Conservation (phyloP, 1,140 invertebrate genomes). For the Pachyrhynchus sulphureomaculatus region DNA sequence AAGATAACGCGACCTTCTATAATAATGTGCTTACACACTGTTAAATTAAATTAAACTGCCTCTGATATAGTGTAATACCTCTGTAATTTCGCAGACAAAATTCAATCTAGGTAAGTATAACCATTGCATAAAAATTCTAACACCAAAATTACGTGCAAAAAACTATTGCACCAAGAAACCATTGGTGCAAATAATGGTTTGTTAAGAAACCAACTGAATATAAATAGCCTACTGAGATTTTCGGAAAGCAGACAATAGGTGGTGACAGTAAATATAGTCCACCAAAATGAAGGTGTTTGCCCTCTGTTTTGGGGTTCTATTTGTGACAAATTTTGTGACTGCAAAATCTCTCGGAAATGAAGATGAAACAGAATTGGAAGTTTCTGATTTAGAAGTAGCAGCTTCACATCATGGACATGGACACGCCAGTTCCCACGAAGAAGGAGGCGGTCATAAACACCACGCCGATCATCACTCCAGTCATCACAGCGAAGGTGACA, state of each 20-base stretch:
- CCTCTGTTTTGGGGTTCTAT: slow-evolving; percentile 39
- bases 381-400: slow-evolving; percentile 12
- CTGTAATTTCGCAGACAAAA: slow-evolving; percentile 5
- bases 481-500: slow-evolving; percentile 66
- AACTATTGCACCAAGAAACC: slow-evolving; percentile 17
- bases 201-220: slow-evolving; percentile 11
- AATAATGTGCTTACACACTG: slow-evolving; percentile 1
- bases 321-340: slow-evolving; percentile 9
- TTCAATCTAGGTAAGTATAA: slow-evolving; percentile 22
- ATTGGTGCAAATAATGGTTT: slow-evolving; percentile 24
- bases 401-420: slow-evolving; percentile 37
- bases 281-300: slow-evolving; percentile 42
- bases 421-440: slow-evolving; percentile 57
- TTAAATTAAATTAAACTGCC: no score
- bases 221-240: slow-evolving; percentile 18
- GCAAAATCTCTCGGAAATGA: slow-evolving; percentile 10
- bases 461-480: slow-evolving; percentile 63
- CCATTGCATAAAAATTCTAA: slow-evolving; percentile 23
- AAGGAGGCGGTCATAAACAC: slow-evolving; percentile 65
- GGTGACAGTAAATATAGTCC: slow-evolving; percentile 10
- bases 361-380: slow-evolving; percentile 39
- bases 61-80: no score
- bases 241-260: slow-evolving; percentile 9
- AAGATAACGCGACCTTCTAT: slow-evolving; percentile 10
- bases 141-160: slow-evolving; percentile 3